A percentile compares a stretch with the other conserved stretches of the same genome.
These are phyloP conservation scores for Eilema depressum DNA, from an alignment of 2,888 invertebrate genomes.

Conservation along the genomic window DNA sequence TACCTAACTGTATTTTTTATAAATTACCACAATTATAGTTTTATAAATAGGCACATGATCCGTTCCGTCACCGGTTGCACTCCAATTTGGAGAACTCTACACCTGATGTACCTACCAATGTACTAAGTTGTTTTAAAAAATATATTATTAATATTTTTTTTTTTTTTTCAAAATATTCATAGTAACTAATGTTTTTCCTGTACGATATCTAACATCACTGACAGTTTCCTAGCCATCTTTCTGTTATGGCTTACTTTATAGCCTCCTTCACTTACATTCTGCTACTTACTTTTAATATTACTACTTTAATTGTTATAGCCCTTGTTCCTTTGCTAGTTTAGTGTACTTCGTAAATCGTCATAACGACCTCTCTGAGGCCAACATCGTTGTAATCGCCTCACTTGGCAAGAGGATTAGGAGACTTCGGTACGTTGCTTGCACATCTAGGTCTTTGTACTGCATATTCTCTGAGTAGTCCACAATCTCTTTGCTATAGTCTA, in stretches of 20 bases:
- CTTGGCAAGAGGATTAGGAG: slow-evolving; percentile 15
- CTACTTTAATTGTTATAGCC: slow-evolving; percentile 21
- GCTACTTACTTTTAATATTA: slow-evolving; percentile 16
- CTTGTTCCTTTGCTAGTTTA: slow-evolving; percentile 15
- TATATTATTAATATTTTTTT: no score
- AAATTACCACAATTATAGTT: no score
- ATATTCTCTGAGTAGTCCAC: neutral
- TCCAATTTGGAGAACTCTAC: no score
- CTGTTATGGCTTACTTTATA: slow-evolving; percentile 1
- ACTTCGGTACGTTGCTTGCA: slow-evolving; percentile 4
- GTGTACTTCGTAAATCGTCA: slow-evolving; percentile 15
- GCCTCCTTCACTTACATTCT: slow-evolving; percentile 7
- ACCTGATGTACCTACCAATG: no score
- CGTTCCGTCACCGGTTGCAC: no score
- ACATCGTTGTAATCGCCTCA: slow-evolving; percentile 17
- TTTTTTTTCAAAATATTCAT: no score
- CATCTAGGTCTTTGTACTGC: slow-evolving; percentile 1
- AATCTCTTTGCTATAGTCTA: neutral
- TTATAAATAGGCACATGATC: no score
- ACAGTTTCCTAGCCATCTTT: neutral
- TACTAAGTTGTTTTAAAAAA: no score
- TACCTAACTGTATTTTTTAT: no score
- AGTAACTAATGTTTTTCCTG: neutral
- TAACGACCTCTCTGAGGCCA: slow-evolving; percentile 12
- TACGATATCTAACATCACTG: neutral